Conservation (phyloP, 2,113 vertebrate genomes). For the Pseudorasbora parva region DNA sequence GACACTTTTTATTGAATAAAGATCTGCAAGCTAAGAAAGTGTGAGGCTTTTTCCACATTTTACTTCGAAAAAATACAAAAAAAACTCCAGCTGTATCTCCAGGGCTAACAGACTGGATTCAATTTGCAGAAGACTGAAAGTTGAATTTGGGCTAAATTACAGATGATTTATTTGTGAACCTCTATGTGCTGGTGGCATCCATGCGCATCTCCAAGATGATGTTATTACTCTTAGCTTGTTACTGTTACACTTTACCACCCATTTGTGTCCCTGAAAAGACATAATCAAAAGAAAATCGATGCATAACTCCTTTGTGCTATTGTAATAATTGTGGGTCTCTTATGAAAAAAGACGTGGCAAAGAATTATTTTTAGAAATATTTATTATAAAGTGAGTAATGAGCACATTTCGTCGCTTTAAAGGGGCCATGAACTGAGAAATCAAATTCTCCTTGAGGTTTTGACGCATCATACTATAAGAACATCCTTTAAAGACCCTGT, state of each 20-base stretch:
- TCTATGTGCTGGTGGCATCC: not conserved
- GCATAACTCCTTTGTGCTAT: not conserved
- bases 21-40: not conserved
- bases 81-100: not conserved
- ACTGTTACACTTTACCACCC: not conserved
- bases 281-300: not conserved
- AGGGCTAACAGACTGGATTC: not conserved
- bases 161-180: not conserved
- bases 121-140: not conserved
- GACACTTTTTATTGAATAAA: not conserved
- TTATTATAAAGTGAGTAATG: no score
- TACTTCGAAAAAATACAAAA: constrained; percentile 16
- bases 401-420: no score
- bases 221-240: not conserved
- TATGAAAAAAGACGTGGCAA: not conserved
- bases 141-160: not conserved
- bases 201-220: not conserved
- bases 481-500: no score
- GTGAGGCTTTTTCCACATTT: not conserved
- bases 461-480: no score
- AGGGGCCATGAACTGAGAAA: no score
- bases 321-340: not conserved
- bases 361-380: no score
- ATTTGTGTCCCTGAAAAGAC: not conserved
- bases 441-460: no score